Evolutionary conservation across 2,797 vertebrate genomes (phyloP).

Genomic region (Gallinago nigripennis): DNA sequence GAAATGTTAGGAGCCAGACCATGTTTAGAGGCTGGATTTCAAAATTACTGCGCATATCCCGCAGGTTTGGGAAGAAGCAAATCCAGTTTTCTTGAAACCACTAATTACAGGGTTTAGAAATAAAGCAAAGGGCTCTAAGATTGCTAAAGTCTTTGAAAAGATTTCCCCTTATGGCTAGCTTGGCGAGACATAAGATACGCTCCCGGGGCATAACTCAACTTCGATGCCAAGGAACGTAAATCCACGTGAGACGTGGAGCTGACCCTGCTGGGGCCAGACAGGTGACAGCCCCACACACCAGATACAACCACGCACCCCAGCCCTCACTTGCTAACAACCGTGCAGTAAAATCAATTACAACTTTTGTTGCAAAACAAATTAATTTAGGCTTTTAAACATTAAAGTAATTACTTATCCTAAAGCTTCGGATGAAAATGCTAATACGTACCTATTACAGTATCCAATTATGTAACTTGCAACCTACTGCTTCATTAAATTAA

Average conservation of each 20-base stretch:
- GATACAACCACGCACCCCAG: background rate
- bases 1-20: background rate
- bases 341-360: background rate
- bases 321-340: background rate
- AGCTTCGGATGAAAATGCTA: background rate
- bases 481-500: background rate
- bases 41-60: background rate
- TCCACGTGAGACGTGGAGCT: background rate
- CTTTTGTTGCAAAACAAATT: background rate
- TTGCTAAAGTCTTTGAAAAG: slow-evolving; percentile 13
- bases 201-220: background rate
- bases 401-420: background rate
- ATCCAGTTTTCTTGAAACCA: slow-evolving; percentile 49
- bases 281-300: background rate
- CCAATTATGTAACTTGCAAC: background rate
- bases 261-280: background rate
- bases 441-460: background rate
- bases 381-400: background rate
- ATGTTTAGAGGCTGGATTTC: background rate
- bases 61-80: slow-evolving; percentile 23
- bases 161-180: background rate
- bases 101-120: slow-evolving; percentile 48
- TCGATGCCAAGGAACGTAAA: background rate
- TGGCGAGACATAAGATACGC: background rate
- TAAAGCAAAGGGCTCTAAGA: background rate